Percentiles rank a stretch among this genome's conserved stretches.
These are phyloP conservation scores for Ceyx cyanopectus DNA, from an alignment of 2,113 vertebrate species.

Conservation along the genomic window DNA sequence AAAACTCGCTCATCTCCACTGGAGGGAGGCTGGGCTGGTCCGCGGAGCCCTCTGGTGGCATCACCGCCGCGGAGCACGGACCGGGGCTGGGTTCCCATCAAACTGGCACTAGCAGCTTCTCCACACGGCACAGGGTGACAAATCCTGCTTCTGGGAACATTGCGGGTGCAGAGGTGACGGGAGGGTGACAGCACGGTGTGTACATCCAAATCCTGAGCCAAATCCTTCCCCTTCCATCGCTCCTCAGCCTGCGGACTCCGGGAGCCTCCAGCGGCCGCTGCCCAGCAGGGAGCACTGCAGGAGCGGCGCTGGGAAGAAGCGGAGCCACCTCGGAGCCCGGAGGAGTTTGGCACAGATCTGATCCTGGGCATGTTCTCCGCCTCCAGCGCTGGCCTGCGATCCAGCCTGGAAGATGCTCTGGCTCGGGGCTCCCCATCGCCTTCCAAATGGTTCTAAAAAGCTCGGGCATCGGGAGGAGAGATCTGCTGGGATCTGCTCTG, in stretches of 20 bases:
- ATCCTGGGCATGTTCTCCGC: not conserved
- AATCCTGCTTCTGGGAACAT: not conserved
- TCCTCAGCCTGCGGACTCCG: no score
- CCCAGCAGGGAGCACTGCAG: slow-evolving; percentile 59
- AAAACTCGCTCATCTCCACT: no score
- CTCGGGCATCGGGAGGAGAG: accelerated
- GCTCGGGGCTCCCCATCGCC: not conserved
- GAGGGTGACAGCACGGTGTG: not conserved
- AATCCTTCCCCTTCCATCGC: no score
- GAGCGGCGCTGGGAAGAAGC: not conserved
- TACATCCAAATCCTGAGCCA: no score
- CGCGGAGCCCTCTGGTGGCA: not conserved
- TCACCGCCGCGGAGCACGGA: not conserved
- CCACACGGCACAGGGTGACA: not conserved
- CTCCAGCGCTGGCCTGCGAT: not conserved
- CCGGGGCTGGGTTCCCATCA: not conserved
- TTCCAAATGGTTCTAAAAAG: not conserved
- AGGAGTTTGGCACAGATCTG: accelerated
- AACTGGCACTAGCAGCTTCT: not conserved
- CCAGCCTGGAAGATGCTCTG: not conserved
- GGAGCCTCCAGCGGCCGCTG: not conserved
- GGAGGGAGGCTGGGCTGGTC: not conserved
- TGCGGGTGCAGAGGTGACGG: not conserved
- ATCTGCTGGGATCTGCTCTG: not conserved
- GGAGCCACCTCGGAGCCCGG: not conserved